Base-by-base conservation (phyloP, 2,888 invertebrate genomes). In the Euphydryas editha region DNA sequence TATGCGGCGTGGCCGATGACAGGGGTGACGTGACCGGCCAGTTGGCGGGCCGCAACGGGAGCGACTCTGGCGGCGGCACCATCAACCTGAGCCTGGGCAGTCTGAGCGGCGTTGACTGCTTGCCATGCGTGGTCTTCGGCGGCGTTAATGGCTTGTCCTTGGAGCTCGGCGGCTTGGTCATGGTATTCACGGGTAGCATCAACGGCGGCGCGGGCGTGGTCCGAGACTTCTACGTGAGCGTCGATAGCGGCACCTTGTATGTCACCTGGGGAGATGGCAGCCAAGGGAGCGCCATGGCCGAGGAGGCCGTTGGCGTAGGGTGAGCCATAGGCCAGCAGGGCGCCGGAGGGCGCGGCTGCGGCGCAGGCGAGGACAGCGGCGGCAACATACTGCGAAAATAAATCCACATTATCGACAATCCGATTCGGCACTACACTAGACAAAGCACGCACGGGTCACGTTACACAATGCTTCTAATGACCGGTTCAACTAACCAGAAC, bases 371-470 rank as follows among this genome's bases (percentile, higher is more conserved):
- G 79, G 80, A 93, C 84, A 87, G 93, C 91, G 83, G 90, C 88
- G 87, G 94, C 87, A 79, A 93, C 93, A 88, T 94, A 93, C 94
- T 94, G 89, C 57, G 82, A 84, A 82, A 76, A 73, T 78, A 81
- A 76, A 73, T 64, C 63, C 70, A 69, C 67, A 72, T 77, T 76
- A 74, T 71, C 68, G 64, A 70, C 71, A 69, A 71, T 74, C 72
- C 69, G 62, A 68, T 70, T 69, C 68, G 72, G 71, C 76, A 73
- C 76, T 72, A 68, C 77, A 78, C 78, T 74, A 75, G 65, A 71
- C 70, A 70, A 57, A 64, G 66, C 75, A 73, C 73, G 69, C 76
- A 78, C 79, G 74, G 73, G 76, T 77, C 76, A 78, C 75, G 70
- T 72, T 75, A 72, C 73, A 79, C 74, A 75, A 76, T 65, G 67